These are phyloP conservation scores for Cygnus atratus DNA, from an alignment of 2,113 vertebrate species.

Conservation along the genomic window DNA sequence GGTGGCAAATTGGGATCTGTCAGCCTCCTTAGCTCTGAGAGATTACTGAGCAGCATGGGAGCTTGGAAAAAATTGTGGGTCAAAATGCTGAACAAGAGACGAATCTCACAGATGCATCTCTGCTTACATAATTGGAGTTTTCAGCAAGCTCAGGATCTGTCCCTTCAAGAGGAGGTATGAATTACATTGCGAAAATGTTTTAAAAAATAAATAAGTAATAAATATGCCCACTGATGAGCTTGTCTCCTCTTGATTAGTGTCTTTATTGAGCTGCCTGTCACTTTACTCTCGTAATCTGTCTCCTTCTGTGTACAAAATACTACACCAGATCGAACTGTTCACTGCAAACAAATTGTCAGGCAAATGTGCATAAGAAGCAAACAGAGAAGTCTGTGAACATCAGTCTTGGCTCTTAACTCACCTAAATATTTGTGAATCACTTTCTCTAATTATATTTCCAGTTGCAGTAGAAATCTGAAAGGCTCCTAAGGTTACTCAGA, in stretches of 20 bases:
- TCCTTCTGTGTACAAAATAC: fast-evolving
- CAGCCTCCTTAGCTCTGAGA: neutral
- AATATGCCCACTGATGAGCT: neutral
- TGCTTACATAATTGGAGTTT: neutral
- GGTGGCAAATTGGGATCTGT: neutral
- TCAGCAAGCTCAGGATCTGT: neutral
- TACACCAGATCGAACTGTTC: neutral
- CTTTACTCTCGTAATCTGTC: neutral
- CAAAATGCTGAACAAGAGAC: neutral
- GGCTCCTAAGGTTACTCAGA: neutral
- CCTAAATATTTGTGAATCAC: neutral
- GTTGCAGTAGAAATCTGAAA: neutral
- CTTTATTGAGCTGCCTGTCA: neutral
- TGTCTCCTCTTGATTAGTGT: neutral
- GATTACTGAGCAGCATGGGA: neutral
- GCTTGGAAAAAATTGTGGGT: neutral
- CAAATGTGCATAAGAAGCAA: neutral
- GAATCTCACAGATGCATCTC: neutral
- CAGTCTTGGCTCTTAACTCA: neutral
- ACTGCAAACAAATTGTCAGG: neutral
- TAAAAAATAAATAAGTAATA: neutral
- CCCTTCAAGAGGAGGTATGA: neutral
- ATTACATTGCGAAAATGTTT: neutral
- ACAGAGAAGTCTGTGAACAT: neutral
- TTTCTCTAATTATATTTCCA: neutral